A percentile compares a stretch with the other conserved stretches of the same genome.
phyloP scores from a whole-genome alignment of 53 echinoderm and acorn worm species.

The Arbacia lixula region DNA sequence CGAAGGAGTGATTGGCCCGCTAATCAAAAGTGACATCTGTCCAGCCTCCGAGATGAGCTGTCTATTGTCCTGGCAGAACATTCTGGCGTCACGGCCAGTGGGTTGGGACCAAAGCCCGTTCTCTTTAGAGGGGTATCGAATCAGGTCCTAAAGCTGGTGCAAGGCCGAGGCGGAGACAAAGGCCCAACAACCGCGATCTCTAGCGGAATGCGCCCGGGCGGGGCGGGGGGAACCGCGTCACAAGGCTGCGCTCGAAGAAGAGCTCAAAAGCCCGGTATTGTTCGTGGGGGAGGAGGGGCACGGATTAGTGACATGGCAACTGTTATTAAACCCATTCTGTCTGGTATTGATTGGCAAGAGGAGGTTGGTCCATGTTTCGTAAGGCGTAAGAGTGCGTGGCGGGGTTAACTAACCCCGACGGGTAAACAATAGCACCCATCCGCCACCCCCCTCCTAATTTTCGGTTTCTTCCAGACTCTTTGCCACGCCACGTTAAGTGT shows the following conservation, averaged over 20 bases:
- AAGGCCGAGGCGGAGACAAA: slow-evolving; percentile 16
- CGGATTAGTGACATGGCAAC: slow-evolving; percentile 37
- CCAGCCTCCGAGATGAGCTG: slow-evolving; percentile 1
- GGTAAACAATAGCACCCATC: too few relatives aligned
- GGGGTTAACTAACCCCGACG: background rate
- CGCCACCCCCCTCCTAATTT: too few relatives aligned
- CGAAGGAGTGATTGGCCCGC: background rate
- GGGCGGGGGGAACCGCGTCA: background rate
- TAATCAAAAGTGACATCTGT: slow-evolving; percentile 46
- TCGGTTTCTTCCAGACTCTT: background rate
- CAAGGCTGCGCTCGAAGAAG: background rate
- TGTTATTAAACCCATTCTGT: background rate
- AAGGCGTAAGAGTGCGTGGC: slow-evolving; percentile 18
- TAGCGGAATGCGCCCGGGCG: slow-evolving; percentile 1
- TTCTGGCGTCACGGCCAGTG: slow-evolving; percentile 11
- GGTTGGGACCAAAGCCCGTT: slow-evolving; percentile 24
- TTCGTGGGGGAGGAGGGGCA: slow-evolving; percentile 22
- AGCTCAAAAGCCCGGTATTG: slow-evolving; percentile 18
- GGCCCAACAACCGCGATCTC: background rate
- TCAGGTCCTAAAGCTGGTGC: slow-evolving; percentile 13
- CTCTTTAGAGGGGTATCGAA: slow-evolving; percentile 39
- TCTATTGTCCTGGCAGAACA: background rate
- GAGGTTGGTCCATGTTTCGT: slow-evolving; percentile 20
- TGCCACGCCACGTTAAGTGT: background rate
- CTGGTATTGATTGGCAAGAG: slow-evolving; percentile 30